phyloP scores from a whole-genome alignment of 2,797 vertebrate genomes.

The Sarcoramphus papa region DNA sequence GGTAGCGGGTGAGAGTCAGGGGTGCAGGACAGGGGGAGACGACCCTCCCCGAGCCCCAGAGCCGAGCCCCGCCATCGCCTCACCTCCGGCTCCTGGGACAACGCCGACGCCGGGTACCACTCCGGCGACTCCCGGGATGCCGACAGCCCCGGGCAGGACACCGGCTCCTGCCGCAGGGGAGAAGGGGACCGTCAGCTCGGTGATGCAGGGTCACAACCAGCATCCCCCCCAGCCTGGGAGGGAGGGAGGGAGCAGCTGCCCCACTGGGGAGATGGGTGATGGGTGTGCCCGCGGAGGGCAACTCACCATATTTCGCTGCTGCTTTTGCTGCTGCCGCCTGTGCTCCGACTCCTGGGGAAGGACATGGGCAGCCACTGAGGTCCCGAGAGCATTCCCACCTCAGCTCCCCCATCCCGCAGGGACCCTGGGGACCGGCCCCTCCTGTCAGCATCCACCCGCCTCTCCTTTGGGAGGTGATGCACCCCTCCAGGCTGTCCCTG shows the following conservation, averaged over 20 bases:
- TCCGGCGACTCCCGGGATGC: neutral
- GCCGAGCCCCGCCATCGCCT: neutral
- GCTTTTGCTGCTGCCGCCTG: slow-evolving; percentile 79
- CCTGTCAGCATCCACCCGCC: neutral
- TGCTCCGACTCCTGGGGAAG: slow-evolving; percentile 77
- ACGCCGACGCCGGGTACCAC: neutral
- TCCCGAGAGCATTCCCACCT: neutral
- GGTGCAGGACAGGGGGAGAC: accelerated
- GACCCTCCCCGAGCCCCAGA: neutral
- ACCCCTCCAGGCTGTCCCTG: neutral
- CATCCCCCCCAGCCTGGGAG: neutral
- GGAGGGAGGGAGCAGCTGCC: neutral
- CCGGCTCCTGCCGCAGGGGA: neutral
- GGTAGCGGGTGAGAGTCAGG: neutral
- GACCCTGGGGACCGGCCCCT: neutral
- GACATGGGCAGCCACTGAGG: neutral
- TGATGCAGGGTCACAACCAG: neutral
- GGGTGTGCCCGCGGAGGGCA: accelerated
- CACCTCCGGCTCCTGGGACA: slow-evolving; percentile 43
- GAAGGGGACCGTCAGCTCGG: neutral
- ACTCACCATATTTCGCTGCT: slow-evolving; percentile 72
- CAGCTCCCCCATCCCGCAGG: neutral
- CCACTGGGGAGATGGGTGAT: neutral
- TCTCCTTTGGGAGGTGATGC: neutral
- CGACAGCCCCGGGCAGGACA: slow-evolving; percentile 1